phyloP scores from a whole-genome alignment of 2,888 invertebrate species.

The Archips crataeganus region DNA sequence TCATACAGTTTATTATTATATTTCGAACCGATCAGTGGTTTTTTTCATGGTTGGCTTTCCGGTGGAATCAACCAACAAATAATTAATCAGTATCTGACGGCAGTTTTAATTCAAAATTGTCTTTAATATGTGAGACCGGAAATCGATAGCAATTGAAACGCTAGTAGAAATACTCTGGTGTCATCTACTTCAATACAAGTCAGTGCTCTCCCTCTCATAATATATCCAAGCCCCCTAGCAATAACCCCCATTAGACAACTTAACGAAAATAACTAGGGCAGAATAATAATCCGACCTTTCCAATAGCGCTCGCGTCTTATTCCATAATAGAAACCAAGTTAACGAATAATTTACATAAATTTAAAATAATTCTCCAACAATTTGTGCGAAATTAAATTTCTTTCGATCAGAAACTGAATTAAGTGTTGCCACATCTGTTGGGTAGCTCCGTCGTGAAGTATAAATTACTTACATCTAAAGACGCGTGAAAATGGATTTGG shows the following conservation, averaged over 20 bases:
- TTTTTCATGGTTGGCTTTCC: too few species aligned
- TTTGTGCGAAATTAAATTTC: constrained; percentile 38
- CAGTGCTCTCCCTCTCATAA: too few species aligned
- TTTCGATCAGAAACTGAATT: constrained; percentile 39
- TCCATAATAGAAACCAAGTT: constrained; percentile 30
- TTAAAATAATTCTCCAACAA: constrained; percentile 36
- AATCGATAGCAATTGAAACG: too few species aligned
- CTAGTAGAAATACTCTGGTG: too few species aligned
- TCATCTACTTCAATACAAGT: too few species aligned
- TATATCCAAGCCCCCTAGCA: too few species aligned
- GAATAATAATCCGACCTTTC: constrained; percentile 6
- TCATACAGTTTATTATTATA: too few species aligned
- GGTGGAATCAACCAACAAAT: too few species aligned
- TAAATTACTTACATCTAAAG: neutral
- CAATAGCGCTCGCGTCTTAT: constrained; percentile 7
- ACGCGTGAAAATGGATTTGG: neutral
- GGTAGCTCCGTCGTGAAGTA: neutral
- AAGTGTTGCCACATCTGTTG: constrained; percentile 10
- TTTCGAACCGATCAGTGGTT: too few species aligned
- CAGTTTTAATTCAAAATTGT: too few species aligned
- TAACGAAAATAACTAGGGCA: neutral
- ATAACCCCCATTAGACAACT: neutral
- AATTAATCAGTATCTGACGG: too few species aligned
- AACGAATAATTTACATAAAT: constrained; percentile 39
- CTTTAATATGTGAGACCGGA: too few species aligned